These are phyloP conservation scores for Dunckerocampus dactyliophorus DNA, from an alignment of 2,113 vertebrate genomes.

Conservation along the genomic window DNA sequence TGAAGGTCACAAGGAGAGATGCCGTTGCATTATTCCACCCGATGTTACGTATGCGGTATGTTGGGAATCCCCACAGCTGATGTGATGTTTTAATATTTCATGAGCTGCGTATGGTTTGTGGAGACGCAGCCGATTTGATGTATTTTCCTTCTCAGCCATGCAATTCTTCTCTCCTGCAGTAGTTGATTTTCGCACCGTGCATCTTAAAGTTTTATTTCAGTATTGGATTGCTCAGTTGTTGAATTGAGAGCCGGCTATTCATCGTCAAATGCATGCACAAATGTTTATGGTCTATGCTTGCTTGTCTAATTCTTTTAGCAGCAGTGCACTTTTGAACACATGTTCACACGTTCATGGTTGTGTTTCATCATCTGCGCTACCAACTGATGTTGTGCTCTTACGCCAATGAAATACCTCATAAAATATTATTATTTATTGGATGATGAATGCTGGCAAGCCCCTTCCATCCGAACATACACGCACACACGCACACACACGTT, in stretches of 20 bases:
- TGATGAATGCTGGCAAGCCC: conserved; percentile 41
- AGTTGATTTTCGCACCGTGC: neutral
- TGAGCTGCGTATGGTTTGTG: conserved; percentile 1
- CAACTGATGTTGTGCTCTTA: conserved; percentile 1
- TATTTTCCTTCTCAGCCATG: neutral
- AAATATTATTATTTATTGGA: conserved; percentile 49
- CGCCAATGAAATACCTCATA: conserved; percentile 12
- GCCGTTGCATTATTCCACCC: conserved; percentile 14
- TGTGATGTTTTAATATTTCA: conserved; percentile 2
- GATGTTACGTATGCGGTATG: conserved; percentile 5
- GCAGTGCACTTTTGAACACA: neutral
- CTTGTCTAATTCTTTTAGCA: neutral
- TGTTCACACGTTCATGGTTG: neutral
- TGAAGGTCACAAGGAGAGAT: conserved; percentile 28
- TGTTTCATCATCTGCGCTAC: conserved; percentile 13
- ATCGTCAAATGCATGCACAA: neutral
- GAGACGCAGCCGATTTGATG: neutral
- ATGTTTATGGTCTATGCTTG: neutral
- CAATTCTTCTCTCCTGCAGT: neutral
- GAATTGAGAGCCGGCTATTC: neutral
- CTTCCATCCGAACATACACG: conserved; percentile 11
- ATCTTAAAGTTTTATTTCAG: neutral
- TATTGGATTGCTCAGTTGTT: neutral
- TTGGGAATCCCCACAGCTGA: conserved; percentile 2
- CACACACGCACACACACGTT: conserved; percentile 29